Evolutionary conservation across 2,888 invertebrate species (phyloP), one percentile per base, ranked within the genome.

Genomic region (Netelia inedita): DNA sequence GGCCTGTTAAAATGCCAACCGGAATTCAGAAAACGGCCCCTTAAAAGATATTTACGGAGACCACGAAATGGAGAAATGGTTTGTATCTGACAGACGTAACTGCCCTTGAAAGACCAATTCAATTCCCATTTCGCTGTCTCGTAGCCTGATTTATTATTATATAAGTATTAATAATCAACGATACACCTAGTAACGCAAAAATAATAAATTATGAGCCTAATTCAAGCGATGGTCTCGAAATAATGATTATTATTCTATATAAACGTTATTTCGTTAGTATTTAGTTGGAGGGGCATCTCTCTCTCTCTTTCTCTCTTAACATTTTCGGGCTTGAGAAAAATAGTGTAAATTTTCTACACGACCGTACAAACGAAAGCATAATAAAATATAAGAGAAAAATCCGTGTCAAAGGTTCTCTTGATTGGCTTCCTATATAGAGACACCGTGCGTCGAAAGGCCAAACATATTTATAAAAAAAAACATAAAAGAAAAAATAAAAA

Each of bases 31-130:
- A 79, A 72, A 85, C 59, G 66, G 66, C 59, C 82, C 71, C 71
- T 82, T 68, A 75, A 72, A 82, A 71, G 66, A 82, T 82, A 85
- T 85, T 82, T 85, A 85, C 82, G 82, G 71, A 79, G 35, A 85
- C 82, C 82, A 28, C 85, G 66, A 75, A 85, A 59, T 75, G 71
- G 63, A 76, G 65, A 74, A 53, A 74, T 50, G 35, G 53, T 63
- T 50, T 79, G 16, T 57, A 9, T 59, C 63, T 57, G 57, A 57
- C 57, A 74, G 46, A 81, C 43, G 50, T 21, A 74, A 81, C 23
- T 63, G 50, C 71, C 74, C 72, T 76, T 5, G 10, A 57, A 72
- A 55, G 80, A 21, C 43, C 69, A 21, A 57, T 71, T 69, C 63
- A 74, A 81, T 85, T 81, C 23, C 80, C 76, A 81, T 79, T 74